These are phyloP conservation scores for Tuta absoluta DNA, from an alignment of 2,888 invertebrate species.

Conservation along the genomic window DNA sequence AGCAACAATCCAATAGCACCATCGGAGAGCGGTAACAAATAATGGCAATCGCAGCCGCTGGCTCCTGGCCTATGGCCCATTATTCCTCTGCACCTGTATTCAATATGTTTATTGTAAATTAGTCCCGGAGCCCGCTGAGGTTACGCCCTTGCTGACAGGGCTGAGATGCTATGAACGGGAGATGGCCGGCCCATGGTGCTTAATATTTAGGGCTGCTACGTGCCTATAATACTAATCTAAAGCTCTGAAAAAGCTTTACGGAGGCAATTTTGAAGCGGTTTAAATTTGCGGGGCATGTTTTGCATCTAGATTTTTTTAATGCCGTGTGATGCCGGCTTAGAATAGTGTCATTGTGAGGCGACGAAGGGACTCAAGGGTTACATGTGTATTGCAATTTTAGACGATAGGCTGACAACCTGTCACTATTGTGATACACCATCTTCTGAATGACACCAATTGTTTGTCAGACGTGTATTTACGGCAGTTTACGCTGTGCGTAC, in stretches of 20 bases:
- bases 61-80: constrained; percentile 15
- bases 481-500: no score
- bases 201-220: constrained; percentile 24
- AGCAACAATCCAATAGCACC: background rate
- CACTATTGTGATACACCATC: no score
- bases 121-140: constrained; percentile 30
- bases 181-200: constrained; percentile 10
- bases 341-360: no score
- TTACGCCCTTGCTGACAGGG: constrained; percentile 34
- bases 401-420: no score
- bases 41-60: background rate
- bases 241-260: background rate
- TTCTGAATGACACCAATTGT: no score
- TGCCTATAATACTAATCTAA: background rate
- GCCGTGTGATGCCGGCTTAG: no score
- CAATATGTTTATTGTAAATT: constrained; percentile 35
- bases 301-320: no score
- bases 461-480: no score
- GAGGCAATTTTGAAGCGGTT: background rate
- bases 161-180: constrained; percentile 17
- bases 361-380: no score
- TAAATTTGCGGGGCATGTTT: no score
- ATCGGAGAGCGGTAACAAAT: constrained; percentile 9
- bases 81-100: constrained; percentile 27
- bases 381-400: no score